Percentiles rank a stretch among this genome's conserved stretches.
These are phyloP conservation scores for Synanthedon vespiformis DNA, from an alignment of 2,888 invertebrate species.

Conservation along the genomic window DNA sequence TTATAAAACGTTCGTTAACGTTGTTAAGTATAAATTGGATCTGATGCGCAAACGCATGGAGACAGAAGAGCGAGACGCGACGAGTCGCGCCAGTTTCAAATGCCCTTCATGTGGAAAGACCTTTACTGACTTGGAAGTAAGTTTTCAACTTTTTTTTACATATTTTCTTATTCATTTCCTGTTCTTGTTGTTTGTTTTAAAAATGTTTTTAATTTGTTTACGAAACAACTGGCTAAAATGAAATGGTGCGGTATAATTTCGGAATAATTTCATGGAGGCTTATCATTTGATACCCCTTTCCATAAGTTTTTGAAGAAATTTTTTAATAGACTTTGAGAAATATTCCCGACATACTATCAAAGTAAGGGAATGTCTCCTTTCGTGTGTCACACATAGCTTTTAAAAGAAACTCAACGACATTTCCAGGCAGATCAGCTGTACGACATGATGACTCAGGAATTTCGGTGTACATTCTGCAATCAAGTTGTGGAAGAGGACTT, in stretches of 20 bases:
- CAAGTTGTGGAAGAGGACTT: constrained; percentile 94
- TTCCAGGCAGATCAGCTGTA: constrained; percentile 86
- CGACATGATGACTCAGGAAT: constrained; percentile 86
- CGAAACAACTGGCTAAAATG: too few relatives aligned
- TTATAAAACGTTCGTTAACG: constrained; percentile 97
- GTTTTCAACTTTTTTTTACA: constrained; percentile 7
- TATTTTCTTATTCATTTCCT: too few relatives aligned
- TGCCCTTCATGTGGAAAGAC: constrained; percentile 92
- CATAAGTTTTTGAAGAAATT: too few relatives aligned
- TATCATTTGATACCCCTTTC: too few relatives aligned
- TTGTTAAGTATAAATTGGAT: constrained; percentile 97
- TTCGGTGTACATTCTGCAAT: constrained; percentile 90
- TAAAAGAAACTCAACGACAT: not conserved
- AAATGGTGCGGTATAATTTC: too few relatives aligned
- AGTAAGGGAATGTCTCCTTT: too few relatives aligned
- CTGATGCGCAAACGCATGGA: constrained; percentile 96
- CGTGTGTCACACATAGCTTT: not conserved
- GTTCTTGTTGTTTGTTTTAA: too few relatives aligned
- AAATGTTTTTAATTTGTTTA: too few relatives aligned
- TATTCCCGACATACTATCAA: too few relatives aligned
- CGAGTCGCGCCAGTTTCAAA: constrained; percentile 94
- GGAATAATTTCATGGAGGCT: too few relatives aligned
- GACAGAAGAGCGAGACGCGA: constrained; percentile 94
- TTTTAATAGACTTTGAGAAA: too few relatives aligned
- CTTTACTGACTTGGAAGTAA: constrained; percentile 93